These are phyloP conservation scores for Chymomyza fuscimana DNA, from an alignment of 2,888 invertebrate genomes.

Conservation along the genomic window DNA sequence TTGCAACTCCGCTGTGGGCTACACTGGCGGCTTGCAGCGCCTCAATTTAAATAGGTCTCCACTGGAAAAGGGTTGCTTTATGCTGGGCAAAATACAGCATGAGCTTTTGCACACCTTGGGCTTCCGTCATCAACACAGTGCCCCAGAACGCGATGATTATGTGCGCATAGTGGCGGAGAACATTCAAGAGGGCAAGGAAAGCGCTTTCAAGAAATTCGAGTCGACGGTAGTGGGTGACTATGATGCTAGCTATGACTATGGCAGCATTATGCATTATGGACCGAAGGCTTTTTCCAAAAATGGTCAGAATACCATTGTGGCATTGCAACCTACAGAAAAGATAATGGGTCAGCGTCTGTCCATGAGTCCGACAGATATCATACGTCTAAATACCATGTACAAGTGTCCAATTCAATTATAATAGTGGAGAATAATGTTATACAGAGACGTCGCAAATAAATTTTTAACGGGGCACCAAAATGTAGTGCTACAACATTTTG, in stretches of 20 bases:
- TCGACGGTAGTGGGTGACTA: conserved; percentile 67
- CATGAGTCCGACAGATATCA: conserved; percentile 62
- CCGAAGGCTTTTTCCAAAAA: conserved; percentile 86
- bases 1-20: conserved; percentile 88
- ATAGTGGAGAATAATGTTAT: no score
- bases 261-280: conserved; percentile 90
- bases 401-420: not conserved
- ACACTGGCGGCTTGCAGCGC: conserved; percentile 75
- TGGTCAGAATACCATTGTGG: conserved; percentile 84
- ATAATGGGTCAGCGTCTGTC: conserved; percentile 36
- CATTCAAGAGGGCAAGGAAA: conserved; percentile 75
- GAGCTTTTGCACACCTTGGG: conserved; percentile 88
- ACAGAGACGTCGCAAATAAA: no score
- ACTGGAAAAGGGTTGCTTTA: conserved; percentile 51
- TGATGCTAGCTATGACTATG: conserved; percentile 86
- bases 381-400: conserved; percentile 63
- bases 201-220: conserved; percentile 37
- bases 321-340: conserved; percentile 66
- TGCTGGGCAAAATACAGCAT: conserved; percentile 83
- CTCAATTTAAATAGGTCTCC: conserved; percentile 41
- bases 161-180: conserved; percentile 80
- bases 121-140: conserved; percentile 87
- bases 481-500: no score
- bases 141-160: conserved; percentile 85
- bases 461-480: no score